A percentile compares a stretch with the other conserved stretches of the same genome.
Evolutionary conservation across 2,888 invertebrate genomes (phyloP).

Genomic region (Lycaena phlaeas): DNA sequence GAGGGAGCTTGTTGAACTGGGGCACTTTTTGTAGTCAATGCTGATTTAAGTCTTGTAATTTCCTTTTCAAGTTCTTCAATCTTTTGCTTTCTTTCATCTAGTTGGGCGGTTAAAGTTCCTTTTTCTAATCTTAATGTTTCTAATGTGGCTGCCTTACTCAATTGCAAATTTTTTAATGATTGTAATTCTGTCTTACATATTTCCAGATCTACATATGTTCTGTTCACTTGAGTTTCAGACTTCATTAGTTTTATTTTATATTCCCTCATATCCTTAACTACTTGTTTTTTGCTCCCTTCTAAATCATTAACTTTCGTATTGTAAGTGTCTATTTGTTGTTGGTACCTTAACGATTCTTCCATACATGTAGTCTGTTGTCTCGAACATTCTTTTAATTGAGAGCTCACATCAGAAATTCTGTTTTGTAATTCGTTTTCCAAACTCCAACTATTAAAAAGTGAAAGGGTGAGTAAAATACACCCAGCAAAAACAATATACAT

Average conservation of each 20-base stretch:
- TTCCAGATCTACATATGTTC: slow-evolving; percentile 49
- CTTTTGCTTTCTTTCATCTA: slow-evolving; percentile 49
- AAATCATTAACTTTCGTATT: slow-evolving; percentile 46
- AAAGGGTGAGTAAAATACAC: slow-evolving; percentile 56
- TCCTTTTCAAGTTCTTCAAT: slow-evolving; percentile 57
- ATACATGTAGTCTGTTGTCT: slow-evolving; percentile 53
- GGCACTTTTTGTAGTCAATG: slow-evolving; percentile 49
- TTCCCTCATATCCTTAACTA: slow-evolving; percentile 39
- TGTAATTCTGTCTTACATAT: slow-evolving; percentile 60
- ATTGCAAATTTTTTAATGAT: slow-evolving; percentile 60
- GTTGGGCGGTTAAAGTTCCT: slow-evolving; percentile 47
- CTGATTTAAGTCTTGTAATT: slow-evolving; percentile 41
- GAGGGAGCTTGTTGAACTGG: slow-evolving; percentile 35
- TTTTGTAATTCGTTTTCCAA: slow-evolving; percentile 54
- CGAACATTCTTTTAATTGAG: slow-evolving; percentile 56
- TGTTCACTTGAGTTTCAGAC: slow-evolving; percentile 49
- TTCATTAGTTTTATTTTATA: slow-evolving; percentile 40
- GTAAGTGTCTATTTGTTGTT: slow-evolving; percentile 52
- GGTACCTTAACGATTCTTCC: slow-evolving; percentile 52
- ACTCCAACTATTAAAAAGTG: slow-evolving; percentile 64
- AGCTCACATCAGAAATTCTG: slow-evolving; percentile 42
- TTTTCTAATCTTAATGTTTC: slow-evolving; percentile 60
- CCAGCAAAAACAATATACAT: slow-evolving; percentile 59
- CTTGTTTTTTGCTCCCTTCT: slow-evolving; percentile 42
- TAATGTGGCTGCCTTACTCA: slow-evolving; percentile 54